phyloP scores from a whole-genome alignment of 2,113 vertebrate genomes.

The Barnardius zonarius region DNA sequence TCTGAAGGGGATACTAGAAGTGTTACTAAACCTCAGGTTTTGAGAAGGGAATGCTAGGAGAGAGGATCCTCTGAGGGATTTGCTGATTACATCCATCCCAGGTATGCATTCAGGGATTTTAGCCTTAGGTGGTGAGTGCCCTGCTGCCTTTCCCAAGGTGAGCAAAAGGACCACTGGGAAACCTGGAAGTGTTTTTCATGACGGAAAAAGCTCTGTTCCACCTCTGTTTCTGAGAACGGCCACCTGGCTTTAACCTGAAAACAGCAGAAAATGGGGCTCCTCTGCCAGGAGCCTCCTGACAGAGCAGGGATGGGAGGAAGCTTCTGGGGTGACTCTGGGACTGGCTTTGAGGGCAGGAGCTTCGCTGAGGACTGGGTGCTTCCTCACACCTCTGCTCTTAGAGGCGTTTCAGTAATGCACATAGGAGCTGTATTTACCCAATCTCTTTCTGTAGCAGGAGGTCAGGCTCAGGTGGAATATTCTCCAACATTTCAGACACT shows the following conservation, averaged over 20 bases:
- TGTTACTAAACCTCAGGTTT: background rate
- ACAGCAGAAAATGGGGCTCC: background rate
- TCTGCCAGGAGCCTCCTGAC: background rate
- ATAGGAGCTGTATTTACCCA: background rate
- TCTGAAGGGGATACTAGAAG: background rate
- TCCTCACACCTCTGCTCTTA: background rate
- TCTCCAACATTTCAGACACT: background rate
- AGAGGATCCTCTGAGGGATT: background rate
- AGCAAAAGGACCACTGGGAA: background rate
- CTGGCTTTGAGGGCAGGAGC: background rate
- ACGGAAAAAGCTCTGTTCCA: background rate
- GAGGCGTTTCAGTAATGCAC: fast-evolving
- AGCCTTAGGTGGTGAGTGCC: background rate
- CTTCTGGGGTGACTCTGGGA: background rate
- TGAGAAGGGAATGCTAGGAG: background rate
- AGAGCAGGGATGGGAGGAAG: background rate
- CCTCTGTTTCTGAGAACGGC: background rate
- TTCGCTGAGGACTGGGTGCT: background rate
- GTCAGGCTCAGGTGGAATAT: background rate
- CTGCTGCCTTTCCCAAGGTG: fast-evolving
- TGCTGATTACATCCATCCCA: background rate
- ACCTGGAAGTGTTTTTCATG: background rate
- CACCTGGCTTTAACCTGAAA: background rate
- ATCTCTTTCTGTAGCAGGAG: background rate
- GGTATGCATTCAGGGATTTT: background rate